Base-by-base conservation (phyloP, 2,888 invertebrate genomes). In the Oxycera nigricornis region DNA sequence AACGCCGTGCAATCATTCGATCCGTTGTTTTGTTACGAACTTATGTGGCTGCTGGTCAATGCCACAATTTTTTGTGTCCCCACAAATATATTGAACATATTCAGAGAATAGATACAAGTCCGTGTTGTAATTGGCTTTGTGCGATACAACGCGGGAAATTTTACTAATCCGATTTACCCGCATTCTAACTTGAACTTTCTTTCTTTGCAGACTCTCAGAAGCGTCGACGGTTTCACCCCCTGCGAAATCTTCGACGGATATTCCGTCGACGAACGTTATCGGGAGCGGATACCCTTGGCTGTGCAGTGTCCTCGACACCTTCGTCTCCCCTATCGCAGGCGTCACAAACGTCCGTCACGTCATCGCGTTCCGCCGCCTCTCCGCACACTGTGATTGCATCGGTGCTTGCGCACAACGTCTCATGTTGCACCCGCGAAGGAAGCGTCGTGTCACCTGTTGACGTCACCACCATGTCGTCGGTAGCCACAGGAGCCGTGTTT, bases 201-300 rank as follows among this genome's bases (percentile, higher is more conserved):
- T 67, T 30, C 30, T 6, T 76, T 78, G 0, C 72, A 85, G 85
- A 85, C 75, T 83, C 82, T 79, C 83, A 84, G 76, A 84, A 85
- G 79, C 82, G 85, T 31, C 82, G 85, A 61, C 82, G 85, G 75
- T 85, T 85, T 78, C 84, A 85, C 81, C 85, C 85, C 52, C 79
- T 85, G 46, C 82, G 85, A 50, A 85, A 85, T 80, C 79, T 85
- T 68, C 83, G 85, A 3, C 83, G 85, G 50, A 85, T 85, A 75
- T 85, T 85, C 77, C 84, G 85, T 1, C 82, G 85, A 61, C 83
- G 85, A 74, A 84, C 85, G 7, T 81, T 85, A 76, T 84, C 83
- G 61, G 83, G 81, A 75, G 80, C 80, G 6, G 81, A 80, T 20
- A 80, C 81, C 20, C 50, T 50, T 78, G 41, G 59, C 9, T 41